These are phyloP conservation scores for Gymnocypris eckloni DNA, from an alignment of 2,797 vertebrate genomes.

Conservation along the genomic window DNA sequence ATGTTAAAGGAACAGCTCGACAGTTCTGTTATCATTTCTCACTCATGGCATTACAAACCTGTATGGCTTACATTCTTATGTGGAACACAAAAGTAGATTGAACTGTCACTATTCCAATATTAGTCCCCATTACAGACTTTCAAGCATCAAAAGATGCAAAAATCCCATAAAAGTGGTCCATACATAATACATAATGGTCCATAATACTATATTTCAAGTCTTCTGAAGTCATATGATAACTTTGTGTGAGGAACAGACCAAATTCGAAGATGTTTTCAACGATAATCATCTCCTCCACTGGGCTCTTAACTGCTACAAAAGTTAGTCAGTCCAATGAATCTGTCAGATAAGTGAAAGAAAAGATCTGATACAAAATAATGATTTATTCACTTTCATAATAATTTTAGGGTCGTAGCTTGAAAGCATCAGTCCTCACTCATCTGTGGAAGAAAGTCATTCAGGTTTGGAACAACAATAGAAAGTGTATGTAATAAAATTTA, in stretches of 20 bases:
- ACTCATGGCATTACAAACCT: not conserved
- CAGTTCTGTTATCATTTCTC: not conserved
- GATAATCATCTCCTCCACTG: not conserved
- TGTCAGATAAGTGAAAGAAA: conserved; percentile 2
- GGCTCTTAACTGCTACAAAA: not conserved
- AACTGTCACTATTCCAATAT: too few species aligned
- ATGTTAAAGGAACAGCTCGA: not conserved
- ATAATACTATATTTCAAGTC: too few species aligned
- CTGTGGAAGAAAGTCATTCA: not conserved
- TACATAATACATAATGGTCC: too few species aligned
- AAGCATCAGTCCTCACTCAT: not conserved
- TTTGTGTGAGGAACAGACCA: not conserved
- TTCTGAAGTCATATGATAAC: too few species aligned
- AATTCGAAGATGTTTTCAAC: not conserved
- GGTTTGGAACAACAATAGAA: not conserved
- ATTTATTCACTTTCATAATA: not conserved
- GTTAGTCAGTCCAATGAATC: not conserved
- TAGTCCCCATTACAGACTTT: too few species aligned
- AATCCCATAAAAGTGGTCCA: too few species aligned
- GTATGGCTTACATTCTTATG: too few species aligned
- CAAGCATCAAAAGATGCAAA: too few species aligned
- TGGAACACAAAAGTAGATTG: too few species aligned
- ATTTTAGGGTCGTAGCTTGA: not conserved
- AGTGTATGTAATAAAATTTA: too few species aligned
- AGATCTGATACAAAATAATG: not conserved